Base-by-base conservation (phyloP, 53 echinoderm and acorn worm species). In the Crossaster papposus region DNA sequence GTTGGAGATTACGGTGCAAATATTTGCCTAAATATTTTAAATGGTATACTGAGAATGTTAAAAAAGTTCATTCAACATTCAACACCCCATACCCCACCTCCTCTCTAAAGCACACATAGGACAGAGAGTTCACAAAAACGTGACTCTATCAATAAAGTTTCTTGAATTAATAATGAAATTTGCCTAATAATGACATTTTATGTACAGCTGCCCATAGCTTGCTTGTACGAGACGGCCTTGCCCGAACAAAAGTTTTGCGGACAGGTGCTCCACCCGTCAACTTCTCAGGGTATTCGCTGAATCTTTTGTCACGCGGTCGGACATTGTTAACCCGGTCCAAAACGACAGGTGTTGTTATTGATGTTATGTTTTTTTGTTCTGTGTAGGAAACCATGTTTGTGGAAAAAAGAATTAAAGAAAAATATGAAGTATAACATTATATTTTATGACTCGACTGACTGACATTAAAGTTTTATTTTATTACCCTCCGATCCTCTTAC, bases 141-240 rank as follows among this genome's bases (percentile, higher is more conserved):
- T 62, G 62, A 17, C 44, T 44, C 44, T 44, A 44, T 44, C 44
- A 44, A 44, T 7, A 44, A 44, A 44, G 44, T 5, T 44, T 44
- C 1, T 44, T 44, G 44, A 7, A 44, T 44, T 44, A 44, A 44
- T 44, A 44, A 44, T 44, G 44, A 44, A 44, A 7, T 7, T 44
- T 5, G 44, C 68, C 7, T n/a, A n/a, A 26, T 68, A 2, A 68
- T 68, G 28, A 28, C 2, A 74, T 29, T 26, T 17, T 32, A 34
- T 35, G 28, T 74, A 50, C 80, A 80, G 80, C 80, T 80, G 80
- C 58, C 32, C n/a, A n/a, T n/a, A n/a, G n/a, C n/a, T n/a, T 15
- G 4, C 55, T 12, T 31, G 55, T 8, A 55, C 1, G 44, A 50
- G 20, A 55, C 34, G 80, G 58, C 80, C 55, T 55, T 32, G 80